These are phyloP conservation scores for Phytoseiulus persimilis DNA, from an alignment of 2,888 invertebrate genomes.

Conservation along the genomic window DNA sequence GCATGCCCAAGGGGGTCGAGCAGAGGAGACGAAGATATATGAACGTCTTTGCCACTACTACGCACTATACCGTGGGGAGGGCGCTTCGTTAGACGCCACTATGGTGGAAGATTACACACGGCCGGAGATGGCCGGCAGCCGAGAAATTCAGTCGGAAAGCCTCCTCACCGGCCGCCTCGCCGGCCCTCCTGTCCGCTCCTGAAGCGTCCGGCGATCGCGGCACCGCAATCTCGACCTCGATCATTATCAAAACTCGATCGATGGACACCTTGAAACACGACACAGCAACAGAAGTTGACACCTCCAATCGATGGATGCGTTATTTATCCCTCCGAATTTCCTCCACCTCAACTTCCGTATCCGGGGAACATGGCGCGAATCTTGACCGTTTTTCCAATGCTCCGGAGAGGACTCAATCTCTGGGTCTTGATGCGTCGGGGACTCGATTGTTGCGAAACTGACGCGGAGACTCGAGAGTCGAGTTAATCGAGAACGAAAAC, in stretches of 20 bases:
- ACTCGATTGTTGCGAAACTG: too few species aligned
- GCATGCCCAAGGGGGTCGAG: slow-evolving; percentile 5
- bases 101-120: not conserved
- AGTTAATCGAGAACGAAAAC: too few species aligned
- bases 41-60: not conserved
- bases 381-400: too few species aligned
- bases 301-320: not conserved
- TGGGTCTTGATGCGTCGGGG: too few species aligned
- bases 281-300: not conserved
- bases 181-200: not conserved
- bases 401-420: too few species aligned
- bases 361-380: too few species aligned
- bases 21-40: not conserved
- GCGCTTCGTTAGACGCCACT: not conserved
- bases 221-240: not conserved
- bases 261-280: not conserved
- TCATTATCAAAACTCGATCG: not conserved
- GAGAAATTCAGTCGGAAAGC: not conserved
- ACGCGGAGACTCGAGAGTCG: too few species aligned
- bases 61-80: not conserved
- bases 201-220: not conserved
- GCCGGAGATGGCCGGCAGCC: not conserved
- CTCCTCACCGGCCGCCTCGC: not conserved
- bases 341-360: too few species aligned
- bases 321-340: not conserved